Evolutionary conservation across 2,797 vertebrate genomes (phyloP).

Genomic region (Semaprochilodus insignis): DNA sequence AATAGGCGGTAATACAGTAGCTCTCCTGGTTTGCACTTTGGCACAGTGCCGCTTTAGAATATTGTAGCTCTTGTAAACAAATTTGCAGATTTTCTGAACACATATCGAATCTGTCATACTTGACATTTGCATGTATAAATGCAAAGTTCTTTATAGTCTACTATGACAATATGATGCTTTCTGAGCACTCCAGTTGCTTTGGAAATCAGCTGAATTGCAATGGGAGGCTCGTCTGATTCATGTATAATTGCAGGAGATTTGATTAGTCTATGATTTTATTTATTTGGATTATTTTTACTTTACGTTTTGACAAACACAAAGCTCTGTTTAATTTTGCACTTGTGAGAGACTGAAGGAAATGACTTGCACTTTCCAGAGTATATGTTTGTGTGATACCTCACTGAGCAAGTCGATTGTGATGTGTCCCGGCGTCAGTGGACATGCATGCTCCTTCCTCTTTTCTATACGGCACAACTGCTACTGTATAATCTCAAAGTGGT

Average conservation of each 20-base stretch:
- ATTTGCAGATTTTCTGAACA: neutral
- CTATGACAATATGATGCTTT: too few relatives aligned
- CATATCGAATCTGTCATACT: neutral
- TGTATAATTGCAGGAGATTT: too few relatives aligned
- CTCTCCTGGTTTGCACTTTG: neutral
- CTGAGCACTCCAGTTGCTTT: neutral
- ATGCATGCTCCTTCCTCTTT: neutral
- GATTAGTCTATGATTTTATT: too few relatives aligned
- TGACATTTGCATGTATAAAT: constrained; percentile 17
- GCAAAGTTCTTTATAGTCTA: neutral
- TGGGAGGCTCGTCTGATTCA: too few relatives aligned
- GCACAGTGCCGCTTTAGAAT: neutral
- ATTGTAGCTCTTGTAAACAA: neutral
- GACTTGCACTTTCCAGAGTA: constrained; percentile 35
- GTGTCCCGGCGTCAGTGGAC: neutral
- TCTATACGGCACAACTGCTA: neutral
- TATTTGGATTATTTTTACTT: neutral
- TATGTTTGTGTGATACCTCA: constrained; percentile 4
- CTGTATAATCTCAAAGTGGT: too few relatives aligned
- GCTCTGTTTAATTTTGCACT: constrained; percentile 47
- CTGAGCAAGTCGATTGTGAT: neutral
- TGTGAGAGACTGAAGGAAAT: constrained; percentile 17
- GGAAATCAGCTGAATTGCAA: neutral
- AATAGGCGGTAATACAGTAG: neutral
- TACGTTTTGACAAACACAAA: neutral